Percentiles rank a stretch among this genome's conserved stretches.
phyloP scores from a whole-genome alignment of 2,797 vertebrate genomes.

The Tiaroga cobitis region DNA sequence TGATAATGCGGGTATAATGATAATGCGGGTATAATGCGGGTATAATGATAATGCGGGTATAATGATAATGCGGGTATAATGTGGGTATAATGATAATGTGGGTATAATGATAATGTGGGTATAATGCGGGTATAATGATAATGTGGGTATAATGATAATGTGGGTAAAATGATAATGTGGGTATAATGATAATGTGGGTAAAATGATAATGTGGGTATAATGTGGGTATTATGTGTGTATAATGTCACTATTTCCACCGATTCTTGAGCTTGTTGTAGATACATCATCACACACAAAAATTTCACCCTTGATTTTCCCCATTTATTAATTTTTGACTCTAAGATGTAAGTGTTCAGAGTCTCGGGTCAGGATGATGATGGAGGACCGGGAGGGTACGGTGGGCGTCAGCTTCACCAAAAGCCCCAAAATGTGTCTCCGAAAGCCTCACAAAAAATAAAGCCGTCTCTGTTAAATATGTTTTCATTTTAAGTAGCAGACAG shows the following conservation, averaged over 20 bases:
- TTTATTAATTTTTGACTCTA: slow-evolving; percentile 22
- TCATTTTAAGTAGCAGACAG: slow-evolving; percentile 36
- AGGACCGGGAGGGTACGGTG: not conserved
- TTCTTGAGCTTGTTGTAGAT: not conserved
- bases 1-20: too few relatives aligned
- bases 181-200: too few relatives aligned
- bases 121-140: too few relatives aligned
- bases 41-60: too few relatives aligned
- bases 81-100: too few relatives aligned
- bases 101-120: too few relatives aligned
- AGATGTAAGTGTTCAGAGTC: too few relatives aligned
- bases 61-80: too few relatives aligned
- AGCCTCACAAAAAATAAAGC: not conserved
- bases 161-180: too few relatives aligned
- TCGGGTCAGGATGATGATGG: not conserved
- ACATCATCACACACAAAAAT: not conserved
- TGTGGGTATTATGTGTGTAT: not conserved
- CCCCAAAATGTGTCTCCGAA: slow-evolving; percentile 44
- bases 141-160: too few relatives aligned
- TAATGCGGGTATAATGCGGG: too few relatives aligned
- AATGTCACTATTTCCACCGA: not conserved
- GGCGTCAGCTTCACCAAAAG: slow-evolving; percentile 36
- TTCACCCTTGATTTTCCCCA: not conserved
- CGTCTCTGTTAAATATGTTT: slow-evolving; percentile 39
- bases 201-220: too few relatives aligned